Conservation (phyloP, 2,888 invertebrate genomes). For the Spisula solida region DNA sequence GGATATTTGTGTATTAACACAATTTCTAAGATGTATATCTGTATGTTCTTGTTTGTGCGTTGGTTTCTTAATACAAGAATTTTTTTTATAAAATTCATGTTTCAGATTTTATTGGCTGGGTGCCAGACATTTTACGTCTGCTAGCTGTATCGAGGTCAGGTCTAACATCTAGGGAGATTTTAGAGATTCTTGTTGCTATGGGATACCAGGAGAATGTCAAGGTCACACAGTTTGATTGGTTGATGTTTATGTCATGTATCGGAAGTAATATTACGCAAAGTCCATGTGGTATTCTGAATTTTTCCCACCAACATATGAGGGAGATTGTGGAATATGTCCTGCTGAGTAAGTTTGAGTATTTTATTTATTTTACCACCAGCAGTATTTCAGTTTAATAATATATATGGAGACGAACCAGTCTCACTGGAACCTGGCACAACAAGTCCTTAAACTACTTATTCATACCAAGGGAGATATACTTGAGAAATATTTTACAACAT, state of each 20-base stretch:
- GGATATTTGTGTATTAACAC: no score
- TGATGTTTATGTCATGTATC: slow-evolving; percentile 80
- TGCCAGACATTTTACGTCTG: slow-evolving; percentile 85
- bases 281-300: slow-evolving; percentile 82
- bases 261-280: slow-evolving; percentile 79
- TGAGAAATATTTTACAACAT: no score
- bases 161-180: slow-evolving; percentile 81
- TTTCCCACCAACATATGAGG: slow-evolving; percentile 82
- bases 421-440: no score
- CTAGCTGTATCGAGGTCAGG: slow-evolving; percentile 85
- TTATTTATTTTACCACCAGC: neutral
- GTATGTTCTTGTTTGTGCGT: no score
- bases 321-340: slow-evolving; percentile 82
- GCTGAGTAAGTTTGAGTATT: slow-evolving; percentile 79
- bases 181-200: slow-evolving; percentile 79
- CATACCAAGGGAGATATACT: no score
- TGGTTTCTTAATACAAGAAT: no score
- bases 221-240: slow-evolving; percentile 84
- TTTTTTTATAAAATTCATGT: no score
- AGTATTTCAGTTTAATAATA: no score
- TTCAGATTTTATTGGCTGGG: slow-evolving; percentile 85
- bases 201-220: slow-evolving; percentile 82
- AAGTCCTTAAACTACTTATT: no score
- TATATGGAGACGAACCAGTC: no score
- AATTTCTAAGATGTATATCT: no score